Evolutionary conservation across 2,888 invertebrate species (phyloP).

Genomic region (Chirona hameri): DNA sequence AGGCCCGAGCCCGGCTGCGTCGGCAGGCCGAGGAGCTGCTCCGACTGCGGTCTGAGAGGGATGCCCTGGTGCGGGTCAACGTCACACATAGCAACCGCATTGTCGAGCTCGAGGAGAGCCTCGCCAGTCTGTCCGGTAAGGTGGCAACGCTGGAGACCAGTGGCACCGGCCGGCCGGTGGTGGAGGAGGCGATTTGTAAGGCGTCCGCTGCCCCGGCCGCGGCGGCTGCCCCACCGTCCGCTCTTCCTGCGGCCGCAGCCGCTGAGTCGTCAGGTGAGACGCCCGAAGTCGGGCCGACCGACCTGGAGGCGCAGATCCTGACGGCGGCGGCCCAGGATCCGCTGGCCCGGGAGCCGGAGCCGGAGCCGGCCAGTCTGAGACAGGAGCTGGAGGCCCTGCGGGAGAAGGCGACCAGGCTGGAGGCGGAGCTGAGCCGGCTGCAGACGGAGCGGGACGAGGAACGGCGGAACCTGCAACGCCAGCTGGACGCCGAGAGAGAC

Average conservation of each 20-base stretch:
- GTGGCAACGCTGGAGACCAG: neutral
- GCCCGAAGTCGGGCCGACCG: neutral
- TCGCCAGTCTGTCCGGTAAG: neutral
- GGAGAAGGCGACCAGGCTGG: neutral
- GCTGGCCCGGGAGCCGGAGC: neutral
- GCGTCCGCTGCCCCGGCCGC: neutral
- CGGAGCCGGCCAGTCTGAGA: slow-evolving; percentile 35
- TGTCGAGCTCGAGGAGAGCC: neutral
- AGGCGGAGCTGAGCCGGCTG: slow-evolving; percentile 24
- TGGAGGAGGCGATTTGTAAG: neutral
- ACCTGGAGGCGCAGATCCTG: neutral
- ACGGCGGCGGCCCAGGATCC: neutral
- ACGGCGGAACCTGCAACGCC: slow-evolving; percentile 32
- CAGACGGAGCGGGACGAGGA: slow-evolving; percentile 27
- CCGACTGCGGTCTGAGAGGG: neutral
- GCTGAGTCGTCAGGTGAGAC: neutral
- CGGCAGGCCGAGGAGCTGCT: neutral
- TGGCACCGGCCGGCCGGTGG: neutral
- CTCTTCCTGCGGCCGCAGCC: neutral
- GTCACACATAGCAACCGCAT: neutral
- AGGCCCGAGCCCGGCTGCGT: neutral
- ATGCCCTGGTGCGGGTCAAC: neutral
- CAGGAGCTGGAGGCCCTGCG: slow-evolving; percentile 38
- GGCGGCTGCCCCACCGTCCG: neutral
- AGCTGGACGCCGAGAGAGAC: slow-evolving; percentile 28